Evolutionary conservation across 1,140 invertebrate species (phyloP), one percentile per base, ranked within the genome.

Genomic region (Eurosta solidaginis): DNA sequence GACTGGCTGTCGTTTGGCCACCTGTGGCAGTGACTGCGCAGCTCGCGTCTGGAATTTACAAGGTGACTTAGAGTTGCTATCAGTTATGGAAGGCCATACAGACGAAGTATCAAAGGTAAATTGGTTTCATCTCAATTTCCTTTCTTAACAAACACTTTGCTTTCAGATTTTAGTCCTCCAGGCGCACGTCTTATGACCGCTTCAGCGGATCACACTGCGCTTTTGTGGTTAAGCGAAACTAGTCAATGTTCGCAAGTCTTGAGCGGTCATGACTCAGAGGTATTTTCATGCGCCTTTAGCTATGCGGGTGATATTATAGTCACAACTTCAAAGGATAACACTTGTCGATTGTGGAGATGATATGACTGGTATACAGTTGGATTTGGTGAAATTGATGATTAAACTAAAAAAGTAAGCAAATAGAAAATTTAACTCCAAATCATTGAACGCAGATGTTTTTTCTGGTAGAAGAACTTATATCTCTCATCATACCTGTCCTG

Each of bases 241-340:
- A 93, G 93, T 0, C 88, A 91, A 45, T 94, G 93, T 81, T 89
- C 91, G 1, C 92, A 93, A 88, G 90, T 93, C 10, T 87, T 95
- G 0, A 89, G 91, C 4, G 93, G 93, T 0, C 94, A 95, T 81
- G 91, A 91, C 33, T 93, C 93, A 22, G 94, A 95, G 82, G 93
- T 96, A 33, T 95, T 95, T 84, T 93, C 92, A 3, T 94, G 93
- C 82, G 92, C 92, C 1, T 95, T 93, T 84, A 94, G 92, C 20
- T 95, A 95, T 83, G 89, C 91, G 1, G 94, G 94, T 1, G 93
- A 94, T 82, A 92, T 91, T 1, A 92, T 95, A 78, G 89, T 95
- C 59, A 95, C 94, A 42, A 94, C 92, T 0, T 93, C 92, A 79
- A 93, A 93, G 82, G 93, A 94, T 81, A 93, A 93, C 84, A 92